Base-by-base conservation (phyloP, 2,888 invertebrate species). In the Acleris sparsana region DNA sequence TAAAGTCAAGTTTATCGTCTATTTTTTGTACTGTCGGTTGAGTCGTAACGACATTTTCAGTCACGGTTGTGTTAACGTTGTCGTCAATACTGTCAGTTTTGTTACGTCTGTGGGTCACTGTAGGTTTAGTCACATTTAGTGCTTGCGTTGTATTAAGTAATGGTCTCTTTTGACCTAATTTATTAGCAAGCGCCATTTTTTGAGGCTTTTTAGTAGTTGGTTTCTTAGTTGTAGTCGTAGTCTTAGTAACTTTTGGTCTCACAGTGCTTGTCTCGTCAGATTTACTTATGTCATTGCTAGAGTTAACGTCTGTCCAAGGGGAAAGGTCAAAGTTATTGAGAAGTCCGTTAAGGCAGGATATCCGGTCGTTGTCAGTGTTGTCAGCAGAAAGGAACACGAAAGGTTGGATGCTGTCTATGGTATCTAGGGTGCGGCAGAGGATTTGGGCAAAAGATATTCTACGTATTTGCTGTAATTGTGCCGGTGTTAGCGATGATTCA, bases 381-480 rank as follows among this genome's bases (percentile, higher is more conserved):
- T 95, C 95, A 1, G 94, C 83, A 9, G 94, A 89, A 5, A 96
- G 88, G 78, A 96, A 95, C 0, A 94, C 95, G 73, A 96, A 96
- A 0, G 95, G 95, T 79, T 96, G 96, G 48, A 96, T 88, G 18
- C 93, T 95, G 70, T 95, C 94, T 49, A 96, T 94, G 44, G 93
- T 93, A 72, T 93, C 94, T 74, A 95, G 88, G 0, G 95, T 95
- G 57, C 94, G 93, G 77, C 96, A 96, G 7, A 96, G 86, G 3
- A 97, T 93, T 78, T 97, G 95, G 0, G 97, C 94, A 52, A 97
- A 87, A 0, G 95, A 95, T 17, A 95, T 93, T 59, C 94, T 93
- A 43, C 96, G 90, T 52, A 97, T 94, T 72, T 96, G 95, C 72
- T 95, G 95, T 3, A 97, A 84, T 80, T 97, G 97, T 0, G 95